Evolutionary conservation across 2,797 vertebrate species (phyloP).

Genomic region (Onychomys leucogaster): DNA sequence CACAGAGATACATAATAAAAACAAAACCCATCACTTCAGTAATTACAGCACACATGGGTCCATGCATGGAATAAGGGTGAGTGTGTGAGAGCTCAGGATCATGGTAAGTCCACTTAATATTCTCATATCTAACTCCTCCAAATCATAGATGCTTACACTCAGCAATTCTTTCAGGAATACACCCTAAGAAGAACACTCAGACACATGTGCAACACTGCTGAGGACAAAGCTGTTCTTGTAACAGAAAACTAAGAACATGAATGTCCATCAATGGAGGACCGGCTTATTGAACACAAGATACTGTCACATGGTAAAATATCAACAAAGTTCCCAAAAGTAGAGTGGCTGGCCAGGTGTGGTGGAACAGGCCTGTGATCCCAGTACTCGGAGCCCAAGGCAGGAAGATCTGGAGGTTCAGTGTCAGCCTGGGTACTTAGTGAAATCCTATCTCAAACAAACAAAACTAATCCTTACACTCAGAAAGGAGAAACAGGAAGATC

Average conservation of each 20-base stretch:
- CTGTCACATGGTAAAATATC: background rate
- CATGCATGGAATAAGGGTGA: background rate
- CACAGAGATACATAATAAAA: background rate
- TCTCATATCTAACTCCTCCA: background rate
- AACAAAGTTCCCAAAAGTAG: background rate
- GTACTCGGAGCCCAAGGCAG: background rate
- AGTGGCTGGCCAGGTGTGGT: too few species aligned
- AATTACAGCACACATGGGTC: background rate
- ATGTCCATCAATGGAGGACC: background rate
- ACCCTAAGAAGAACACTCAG: background rate
- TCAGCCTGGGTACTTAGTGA: background rate
- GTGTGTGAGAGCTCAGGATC: background rate
- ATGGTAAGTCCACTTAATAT: background rate
- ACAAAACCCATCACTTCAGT: background rate
- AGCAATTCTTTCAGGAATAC: background rate
- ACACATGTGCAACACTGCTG: background rate
- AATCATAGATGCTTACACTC: background rate
- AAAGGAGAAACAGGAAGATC: background rate
- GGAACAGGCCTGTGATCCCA: background rate
- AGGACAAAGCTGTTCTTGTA: background rate
- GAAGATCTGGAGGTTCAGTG: background rate
- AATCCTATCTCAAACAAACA: background rate
- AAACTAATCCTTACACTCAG: background rate
- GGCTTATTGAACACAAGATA: background rate
- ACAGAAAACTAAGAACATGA: background rate